A percentile compares a stretch with the other conserved stretches of the same genome.
phyloP scores from a whole-genome alignment of 2,797 vertebrate species.

The Myotis myotis region DNA sequence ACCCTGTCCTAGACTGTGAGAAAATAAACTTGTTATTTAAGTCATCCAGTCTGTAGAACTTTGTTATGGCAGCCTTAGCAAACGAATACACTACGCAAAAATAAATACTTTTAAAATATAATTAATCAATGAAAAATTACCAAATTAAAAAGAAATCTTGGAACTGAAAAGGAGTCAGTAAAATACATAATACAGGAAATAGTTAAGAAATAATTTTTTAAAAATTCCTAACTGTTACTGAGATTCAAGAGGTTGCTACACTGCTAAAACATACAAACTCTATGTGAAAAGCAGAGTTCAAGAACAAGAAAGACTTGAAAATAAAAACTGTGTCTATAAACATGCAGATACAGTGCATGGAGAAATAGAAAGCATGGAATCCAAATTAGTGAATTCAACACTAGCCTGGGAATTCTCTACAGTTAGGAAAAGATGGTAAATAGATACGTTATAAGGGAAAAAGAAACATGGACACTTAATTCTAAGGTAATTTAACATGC shows the following conservation, averaged over 20 bases:
- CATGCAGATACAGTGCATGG: background rate
- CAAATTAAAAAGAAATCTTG: slow-evolving; percentile 21
- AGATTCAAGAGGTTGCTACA: background rate
- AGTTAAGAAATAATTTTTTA: background rate
- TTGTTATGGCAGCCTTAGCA: background rate
- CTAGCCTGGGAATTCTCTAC: background rate
- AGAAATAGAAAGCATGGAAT: background rate
- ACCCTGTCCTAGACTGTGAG: background rate
- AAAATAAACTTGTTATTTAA: background rate
- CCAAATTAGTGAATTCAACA: background rate
- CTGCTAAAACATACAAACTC: background rate
- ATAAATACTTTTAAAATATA: background rate
- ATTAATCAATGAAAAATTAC: background rate
- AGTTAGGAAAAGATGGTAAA: slow-evolving; percentile 13
- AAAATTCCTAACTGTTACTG: background rate
- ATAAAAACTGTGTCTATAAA: background rate
- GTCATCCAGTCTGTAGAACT: background rate
- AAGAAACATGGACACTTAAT: background rate
- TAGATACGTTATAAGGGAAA: background rate
- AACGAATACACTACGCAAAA: background rate
- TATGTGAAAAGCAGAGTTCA: background rate
- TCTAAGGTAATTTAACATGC: background rate
- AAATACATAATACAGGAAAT: background rate
- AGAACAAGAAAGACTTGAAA: background rate
- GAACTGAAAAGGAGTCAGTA: background rate